Conservation (phyloP, 1,140 invertebrate species). For the Diabrotica virgifera region DNA sequence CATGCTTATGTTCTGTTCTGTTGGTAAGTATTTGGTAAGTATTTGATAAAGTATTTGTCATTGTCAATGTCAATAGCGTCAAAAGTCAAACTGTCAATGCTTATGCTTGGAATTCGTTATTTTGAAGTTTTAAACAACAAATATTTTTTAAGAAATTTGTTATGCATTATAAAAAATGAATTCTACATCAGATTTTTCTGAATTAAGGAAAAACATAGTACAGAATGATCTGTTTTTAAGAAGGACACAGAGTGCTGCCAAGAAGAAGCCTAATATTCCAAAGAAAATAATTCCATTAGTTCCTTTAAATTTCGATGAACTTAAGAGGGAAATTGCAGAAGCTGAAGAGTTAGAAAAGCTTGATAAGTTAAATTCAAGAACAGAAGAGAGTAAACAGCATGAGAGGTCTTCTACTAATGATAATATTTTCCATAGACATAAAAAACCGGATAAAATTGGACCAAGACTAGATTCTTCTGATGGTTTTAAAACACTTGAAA, state of each 20-base stretch:
- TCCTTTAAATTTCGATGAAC: slow-evolving; percentile 20
- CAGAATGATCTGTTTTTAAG: neutral
- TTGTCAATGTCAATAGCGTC: too few relatives aligned
- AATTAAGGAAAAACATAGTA: slow-evolving; percentile 6
- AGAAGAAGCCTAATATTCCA: slow-evolving; percentile 13
- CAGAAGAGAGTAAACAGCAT: slow-evolving; percentile 6
- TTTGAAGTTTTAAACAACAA: too few relatives aligned
- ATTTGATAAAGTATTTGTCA: too few relatives aligned
- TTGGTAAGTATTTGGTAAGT: too few relatives aligned
- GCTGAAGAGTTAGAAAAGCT: slow-evolving; percentile 6
- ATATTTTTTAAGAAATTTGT: too few relatives aligned
- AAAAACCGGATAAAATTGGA: neutral
- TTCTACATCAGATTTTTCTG: slow-evolving; percentile 11
- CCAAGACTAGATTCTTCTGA: slow-evolving; percentile 12
- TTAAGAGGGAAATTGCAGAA: slow-evolving; percentile 20
- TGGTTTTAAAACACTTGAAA: slow-evolving; percentile 2
- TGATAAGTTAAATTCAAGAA: slow-evolving; percentile 1
- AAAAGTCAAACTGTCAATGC: too few relatives aligned
- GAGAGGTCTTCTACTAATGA: neutral
- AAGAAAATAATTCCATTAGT: slow-evolving; percentile 16
- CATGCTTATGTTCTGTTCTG: too few relatives aligned
- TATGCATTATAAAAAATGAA: slow-evolving; percentile 1
- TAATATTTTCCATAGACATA: neutral
- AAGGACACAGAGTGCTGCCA: slow-evolving; percentile 7
- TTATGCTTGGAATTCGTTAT: too few relatives aligned